Base-by-base conservation (phyloP, 2,888 invertebrate genomes). In the Apotomis betuletana region DNA sequence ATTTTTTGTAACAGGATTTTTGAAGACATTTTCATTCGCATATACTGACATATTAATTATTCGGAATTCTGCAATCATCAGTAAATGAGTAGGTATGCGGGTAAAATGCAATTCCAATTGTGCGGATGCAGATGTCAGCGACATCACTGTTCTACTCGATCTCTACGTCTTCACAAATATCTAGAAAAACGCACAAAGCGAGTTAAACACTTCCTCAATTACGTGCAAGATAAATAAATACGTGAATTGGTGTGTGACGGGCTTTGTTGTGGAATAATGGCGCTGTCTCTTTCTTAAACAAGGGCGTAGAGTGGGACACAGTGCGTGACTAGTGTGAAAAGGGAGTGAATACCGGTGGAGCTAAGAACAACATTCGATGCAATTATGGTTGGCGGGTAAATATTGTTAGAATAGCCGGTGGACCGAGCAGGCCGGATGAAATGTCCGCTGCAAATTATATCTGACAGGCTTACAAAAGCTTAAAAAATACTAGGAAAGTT, bases 161-260 rank as follows among this genome's bases (percentile, higher is more conserved):
- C 46, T n/a, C 15, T 4, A 51, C 36, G 5, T 2, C 41, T 80
- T 79, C 81, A 83, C 81, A 80, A 27, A 80, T 81, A 74, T 76
- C 73, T 74, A 77, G 75, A 77, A 74, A 82, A 81, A 81, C 0
- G 3, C 80, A 79, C 73, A 61, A 61, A 55, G 52, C 41, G 74
- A 79, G 78, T 79, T 86, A 87, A 90, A 88, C 82, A 87, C 88
- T 90, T 91, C 91, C 90, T 89, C 90, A 90, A 91, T 91, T 90
- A 90, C 79, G 79, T 77, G 76, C 78, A 84, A 87, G 84, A 83
- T 86, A 89, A 87, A 89, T 84, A 88, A 82, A 84, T 80, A 81
- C 75, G 73, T 60, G 76, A 77, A 78, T 69, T 75, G 78, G 80
- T 79, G 78, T 79, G 81, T 75, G 76, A 77, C 75, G 72, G 55